Base-by-base conservation (phyloP, 2,113 vertebrate species). In the Perca flavescens region DNA sequence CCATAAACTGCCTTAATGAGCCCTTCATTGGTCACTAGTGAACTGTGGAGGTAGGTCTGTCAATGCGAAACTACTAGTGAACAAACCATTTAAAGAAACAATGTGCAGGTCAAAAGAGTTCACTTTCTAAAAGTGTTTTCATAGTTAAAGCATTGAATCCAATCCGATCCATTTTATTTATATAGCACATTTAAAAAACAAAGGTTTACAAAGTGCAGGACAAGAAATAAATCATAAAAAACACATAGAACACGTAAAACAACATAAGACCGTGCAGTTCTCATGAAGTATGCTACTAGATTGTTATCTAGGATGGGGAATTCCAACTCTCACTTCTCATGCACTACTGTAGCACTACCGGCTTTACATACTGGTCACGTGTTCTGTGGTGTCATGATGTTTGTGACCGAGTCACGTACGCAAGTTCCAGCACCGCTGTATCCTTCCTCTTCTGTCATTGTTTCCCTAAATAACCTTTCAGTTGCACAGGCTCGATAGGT, bases 381-480 rank as follows among this genome's bases (percentile, higher is more conserved):
- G 84, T 22, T 71, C 36, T 84, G 80, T 71, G 70, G 80, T 79
- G 76, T 83, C 28, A 60, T 25, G 9, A 76, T 49, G 46, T 13
- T 14, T 71, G 70, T 34, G 54, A 77, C 50, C 4, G 3, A 53
- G 91, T 93, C 93, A 94, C 93, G 88, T 91, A 89, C 80, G 57
- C 84, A 77, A 53, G 72, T 31, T 66, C 64, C 66, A 10, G 14
- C 31, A 57, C 21, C 14, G 22, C 49, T 16, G 47, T 0, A 61
- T 79, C 56, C 90, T 89, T 89, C 80, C 88, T 82, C 66, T 72
- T 21, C 28, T 40, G 14, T 61, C 52, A 74, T 87, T 91, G 85
- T 92, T 74, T 83, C 66, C 54, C 1, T 17, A 53, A 88, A 82
- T 74, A 83, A 61, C 52, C 40, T 34, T 15, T 66, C 46, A 63